Base-by-base conservation (phyloP, 2,113 vertebrate genomes). In the Calypte anna region DNA sequence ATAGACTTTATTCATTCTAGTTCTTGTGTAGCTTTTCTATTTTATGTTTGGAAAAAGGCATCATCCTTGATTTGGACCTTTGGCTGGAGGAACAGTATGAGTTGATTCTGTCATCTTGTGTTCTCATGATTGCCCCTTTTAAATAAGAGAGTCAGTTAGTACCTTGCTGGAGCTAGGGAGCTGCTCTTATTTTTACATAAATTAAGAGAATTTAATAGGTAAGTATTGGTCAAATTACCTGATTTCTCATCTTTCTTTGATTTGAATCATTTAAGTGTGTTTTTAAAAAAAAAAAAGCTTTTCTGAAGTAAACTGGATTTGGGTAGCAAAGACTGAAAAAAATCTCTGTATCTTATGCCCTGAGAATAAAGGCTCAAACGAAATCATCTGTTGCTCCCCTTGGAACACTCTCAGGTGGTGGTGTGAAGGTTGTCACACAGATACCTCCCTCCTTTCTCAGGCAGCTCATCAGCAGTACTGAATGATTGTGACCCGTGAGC, bases 211-310 rank as follows among this genome's bases (percentile, higher is more conserved):
- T 38, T 75, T 67, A 50, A 8, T 46, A 46, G 94, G 85, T 97
- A 95, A 95, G 93, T 97, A 95, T 91, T 78, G 44, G n/a, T 64
- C 69, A 82, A 57, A 55, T 86, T 63, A 7, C 40, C 40, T 48
- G 8, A 76, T 82, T 90, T 85, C 55, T 94, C 51, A 86, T 6
- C 31, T 77, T 91, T 33, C 51, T 80, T 78, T 78, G 74, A 27
- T 6, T 55, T 30, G 59, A 86, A 76, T 69, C 3, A 9, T 55
- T 83, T 83, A 38, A 91, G 22, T 67, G 18, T 1, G 0, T 83
- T 80, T 59, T 80, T 76, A 40, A 11, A 40, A 40, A 40, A 40
- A 40, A 40, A 46, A 78, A 50, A 69, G 51, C 19, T 36, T 74
- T 63, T 55, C 64, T 70, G 68, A 92, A 59, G 33, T 50, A 74